phyloP scores from a whole-genome alignment of 2,113 vertebrate species.

The Ochotona princeps region DNA sequence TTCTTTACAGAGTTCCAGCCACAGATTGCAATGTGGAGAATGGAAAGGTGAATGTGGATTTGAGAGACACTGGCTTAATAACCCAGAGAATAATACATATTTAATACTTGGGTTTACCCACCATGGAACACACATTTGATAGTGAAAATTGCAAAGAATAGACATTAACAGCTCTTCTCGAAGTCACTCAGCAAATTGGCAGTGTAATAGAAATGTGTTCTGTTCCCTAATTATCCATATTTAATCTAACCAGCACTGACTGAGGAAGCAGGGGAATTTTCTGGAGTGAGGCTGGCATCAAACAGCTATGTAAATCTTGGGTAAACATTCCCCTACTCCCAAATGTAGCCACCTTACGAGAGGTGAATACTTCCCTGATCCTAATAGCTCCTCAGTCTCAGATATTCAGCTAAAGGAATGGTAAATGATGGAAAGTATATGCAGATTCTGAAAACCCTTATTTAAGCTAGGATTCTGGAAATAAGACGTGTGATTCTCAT shows the following conservation, averaged over 20 bases:
- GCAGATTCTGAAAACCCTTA: neutral
- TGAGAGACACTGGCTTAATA: neutral
- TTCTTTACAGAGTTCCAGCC: neutral
- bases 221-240: neutral
- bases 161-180: constrained; percentile 7
- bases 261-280: neutral
- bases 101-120: neutral
- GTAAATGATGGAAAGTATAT: neutral
- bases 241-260: neutral
- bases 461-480: neutral
- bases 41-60: neutral
- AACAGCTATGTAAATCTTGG: neutral
- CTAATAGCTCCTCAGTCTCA: neutral
- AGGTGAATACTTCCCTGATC: neutral
- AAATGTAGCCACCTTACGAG: neutral
- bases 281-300: neutral
- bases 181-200: constrained; percentile 44
- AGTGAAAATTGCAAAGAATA: neutral
- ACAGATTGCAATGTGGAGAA: neutral
- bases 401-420: neutral
- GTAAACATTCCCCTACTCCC: neutral
- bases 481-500: neutral
- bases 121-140: neutral
- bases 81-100: neutral
- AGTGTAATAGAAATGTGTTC: constrained; percentile 28